Evolutionary conservation across 2,888 invertebrate species (phyloP).

Genomic region (Xanthorhoe spadicearia): DNA sequence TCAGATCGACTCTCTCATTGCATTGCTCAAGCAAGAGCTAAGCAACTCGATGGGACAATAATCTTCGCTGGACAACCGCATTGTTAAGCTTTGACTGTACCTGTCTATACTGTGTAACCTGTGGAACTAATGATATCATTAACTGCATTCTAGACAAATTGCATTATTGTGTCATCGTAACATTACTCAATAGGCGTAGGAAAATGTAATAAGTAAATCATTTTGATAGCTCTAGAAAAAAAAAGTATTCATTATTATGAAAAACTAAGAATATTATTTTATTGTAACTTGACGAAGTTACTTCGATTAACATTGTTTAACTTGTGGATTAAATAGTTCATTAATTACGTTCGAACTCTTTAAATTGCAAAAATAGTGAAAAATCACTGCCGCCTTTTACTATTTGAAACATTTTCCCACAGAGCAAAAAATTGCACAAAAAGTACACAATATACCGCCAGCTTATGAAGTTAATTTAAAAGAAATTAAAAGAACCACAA

Average conservation of each 20-base stretch:
- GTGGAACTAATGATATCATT: conserved; percentile 46
- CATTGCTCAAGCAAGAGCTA: conserved; percentile 54
- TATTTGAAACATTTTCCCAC: neutral
- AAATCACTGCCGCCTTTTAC: conserved; percentile 3
- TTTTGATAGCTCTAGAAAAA: neutral
- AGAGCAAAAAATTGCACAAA: neutral
- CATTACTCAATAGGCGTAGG: conserved; percentile 14
- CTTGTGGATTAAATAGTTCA: neutral
- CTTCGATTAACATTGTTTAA: no score
- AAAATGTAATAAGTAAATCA: conserved; percentile 6
- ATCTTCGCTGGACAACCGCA: conserved; percentile 43
- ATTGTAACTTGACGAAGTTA: no score
- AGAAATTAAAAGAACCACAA: neutral
- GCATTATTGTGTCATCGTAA: conserved; percentile 37
- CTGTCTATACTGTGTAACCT: conserved; percentile 29
- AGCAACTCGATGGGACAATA: conserved; percentile 32
- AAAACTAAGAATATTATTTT: no score
- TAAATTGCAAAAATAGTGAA: neutral
- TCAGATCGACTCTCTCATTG: conserved; percentile 49
- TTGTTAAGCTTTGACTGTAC: conserved; percentile 49
- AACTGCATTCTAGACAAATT: conserved; percentile 46
- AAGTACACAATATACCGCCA: neutral
- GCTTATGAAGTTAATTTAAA: neutral
- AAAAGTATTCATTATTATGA: no score
- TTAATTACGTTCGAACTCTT: neutral